Base-by-base conservation (phyloP, 2,888 invertebrate genomes). In the Cephus sareptanus region DNA sequence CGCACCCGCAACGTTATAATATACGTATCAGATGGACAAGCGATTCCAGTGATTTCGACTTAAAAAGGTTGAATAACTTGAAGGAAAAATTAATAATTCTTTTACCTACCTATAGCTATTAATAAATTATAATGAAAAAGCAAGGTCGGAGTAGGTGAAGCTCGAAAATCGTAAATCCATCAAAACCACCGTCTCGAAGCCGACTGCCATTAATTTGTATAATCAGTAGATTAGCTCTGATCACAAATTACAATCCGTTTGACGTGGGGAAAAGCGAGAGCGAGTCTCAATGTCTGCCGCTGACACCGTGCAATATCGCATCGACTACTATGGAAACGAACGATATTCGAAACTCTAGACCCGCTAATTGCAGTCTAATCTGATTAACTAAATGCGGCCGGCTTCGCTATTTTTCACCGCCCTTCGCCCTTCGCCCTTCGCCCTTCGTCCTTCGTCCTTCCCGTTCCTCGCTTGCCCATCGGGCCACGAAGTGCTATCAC, bases 321-420 rank as follows among this genome's bases (percentile, higher is more conserved):
- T 15, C 37, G 37, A 40, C 37, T 15, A 4, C 15, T 40, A 15
- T 13, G 37, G 13, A 15, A 40, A 40, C 37, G 37, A 40, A 15
- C 37, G 15, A 40, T 15, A 13, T 4, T 40, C 37, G 37, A 40
- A 40, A 81, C 79, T 81, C 82, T 79, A 68, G 70, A 78, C 77
- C 76, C 79, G 79, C 77, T 86, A 83, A 85, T 86, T 85, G 75
- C 79, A n/a, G 69, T 40, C 76, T 81, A 81, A 85, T 85, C 84
- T 77, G 86, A 82, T 86, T 81, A 83, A 75, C 76, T 73, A 81
- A 83, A 83, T 23, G 37, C 70, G n/a, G 12, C 4, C 70, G 35
- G 74, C 68, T 70, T 73, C 73, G 34, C 70, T 37, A 35, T 77
- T 69, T 76, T 35, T 40, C 68, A 37, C 70, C 15, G 31, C 11